A percentile compares a stretch with the other conserved stretches of the same genome.
phyloP scores from a whole-genome alignment of 2,113 vertebrate genomes.

The Poeciliopsis occidentalis region DNA sequence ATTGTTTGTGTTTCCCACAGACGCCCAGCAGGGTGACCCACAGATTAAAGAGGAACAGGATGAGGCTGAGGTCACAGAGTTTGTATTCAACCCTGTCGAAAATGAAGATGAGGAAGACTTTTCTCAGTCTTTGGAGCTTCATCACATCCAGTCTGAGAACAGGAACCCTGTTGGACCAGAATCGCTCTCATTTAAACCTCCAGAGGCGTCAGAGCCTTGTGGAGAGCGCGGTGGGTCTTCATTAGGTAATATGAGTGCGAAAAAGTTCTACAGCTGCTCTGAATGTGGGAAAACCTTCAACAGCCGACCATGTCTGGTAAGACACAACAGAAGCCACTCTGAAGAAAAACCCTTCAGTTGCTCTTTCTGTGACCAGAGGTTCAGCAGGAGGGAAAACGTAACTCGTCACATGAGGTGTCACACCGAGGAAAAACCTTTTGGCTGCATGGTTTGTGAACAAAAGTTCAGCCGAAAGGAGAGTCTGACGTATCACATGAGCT shows the following conservation, averaged over 20 bases:
- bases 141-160: background rate
- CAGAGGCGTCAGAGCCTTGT: background rate
- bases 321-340: slow-evolving; percentile 6
- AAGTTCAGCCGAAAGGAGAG: background rate
- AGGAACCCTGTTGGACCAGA: background rate
- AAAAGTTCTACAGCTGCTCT: slow-evolving; percentile 29
- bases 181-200: background rate
- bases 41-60: slow-evolving; percentile 34
- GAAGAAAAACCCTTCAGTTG: slow-evolving; percentile 14
- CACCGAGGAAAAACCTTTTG: background rate
- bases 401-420: background rate
- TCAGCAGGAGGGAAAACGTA: background rate
- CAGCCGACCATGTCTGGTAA: slow-evolving; percentile 22
- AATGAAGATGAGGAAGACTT: slow-evolving; percentile 21
- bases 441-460: background rate
- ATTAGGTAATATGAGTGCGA: background rate
- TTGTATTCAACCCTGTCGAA: slow-evolving; percentile 5
- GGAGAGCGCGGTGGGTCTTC: background rate
- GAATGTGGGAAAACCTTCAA: slow-evolving; percentile 46
- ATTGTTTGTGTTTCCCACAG: background rate
- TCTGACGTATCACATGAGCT: background rate
- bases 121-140: slow-evolving; percentile 11
- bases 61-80: slow-evolving; percentile 4
- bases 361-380: background rate
- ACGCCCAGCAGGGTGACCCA: background rate